Conservation (phyloP, 1,140 invertebrate species). For the Bombus haemorrhoidalis region DNA sequence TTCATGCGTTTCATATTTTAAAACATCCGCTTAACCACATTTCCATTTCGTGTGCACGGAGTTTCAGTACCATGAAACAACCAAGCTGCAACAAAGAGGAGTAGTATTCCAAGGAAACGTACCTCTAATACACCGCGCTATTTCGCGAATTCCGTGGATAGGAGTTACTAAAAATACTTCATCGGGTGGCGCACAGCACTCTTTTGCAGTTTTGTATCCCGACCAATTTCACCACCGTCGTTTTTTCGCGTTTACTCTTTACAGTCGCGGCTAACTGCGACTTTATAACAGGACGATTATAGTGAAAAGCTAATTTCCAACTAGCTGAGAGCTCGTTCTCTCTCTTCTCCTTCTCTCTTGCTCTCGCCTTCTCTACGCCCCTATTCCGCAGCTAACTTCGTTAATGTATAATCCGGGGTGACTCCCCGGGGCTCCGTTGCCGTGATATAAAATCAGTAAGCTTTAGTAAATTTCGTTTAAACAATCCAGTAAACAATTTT, state of each 20-base stretch:
- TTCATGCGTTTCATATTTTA: background rate
- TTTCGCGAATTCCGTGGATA: background rate
- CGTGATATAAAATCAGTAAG: conserved; percentile 83
- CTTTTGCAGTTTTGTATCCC: background rate
- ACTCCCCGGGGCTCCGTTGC: conserved; percentile 78
- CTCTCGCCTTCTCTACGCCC: background rate
- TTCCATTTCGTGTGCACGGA: background rate
- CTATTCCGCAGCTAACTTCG: conserved; percentile 76
- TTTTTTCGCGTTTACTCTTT: conserved; percentile 28
- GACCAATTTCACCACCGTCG: conserved; percentile 4
- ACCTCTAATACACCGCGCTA: too few species aligned
- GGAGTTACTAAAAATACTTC: conserved; percentile 22
- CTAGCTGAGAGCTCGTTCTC: conserved; percentile 62
- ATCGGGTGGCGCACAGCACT: background rate
- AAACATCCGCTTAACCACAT: background rate
- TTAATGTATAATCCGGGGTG: conserved; percentile 81
- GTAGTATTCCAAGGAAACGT: background rate
- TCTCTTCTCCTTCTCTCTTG: background rate
- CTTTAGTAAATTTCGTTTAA: conserved; percentile 83
- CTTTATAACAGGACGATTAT: conserved; percentile 73
- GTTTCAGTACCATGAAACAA: background rate
- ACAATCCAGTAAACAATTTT: conserved; percentile 83
- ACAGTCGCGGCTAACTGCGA: conserved; percentile 47
- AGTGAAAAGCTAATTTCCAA: conserved; percentile 76
- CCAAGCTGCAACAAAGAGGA: background rate